phyloP scores from a whole-genome alignment of 2,113 vertebrate species.

The Australoheros scitulus region DNA sequence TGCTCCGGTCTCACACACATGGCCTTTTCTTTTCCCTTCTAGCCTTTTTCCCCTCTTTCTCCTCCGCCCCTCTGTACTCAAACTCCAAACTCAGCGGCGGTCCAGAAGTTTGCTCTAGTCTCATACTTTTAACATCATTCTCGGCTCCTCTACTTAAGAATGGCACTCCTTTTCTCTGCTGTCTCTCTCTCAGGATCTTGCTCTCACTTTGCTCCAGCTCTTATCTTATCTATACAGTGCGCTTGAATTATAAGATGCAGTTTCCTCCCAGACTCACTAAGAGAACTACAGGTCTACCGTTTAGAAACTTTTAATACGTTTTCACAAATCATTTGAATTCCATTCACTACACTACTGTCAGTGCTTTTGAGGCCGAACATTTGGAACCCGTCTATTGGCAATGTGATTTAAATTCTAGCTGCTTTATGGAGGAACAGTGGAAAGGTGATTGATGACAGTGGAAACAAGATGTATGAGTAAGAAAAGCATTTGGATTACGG shows the following conservation, averaged over 20 bases:
- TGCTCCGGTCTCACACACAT: conserved; percentile 48
- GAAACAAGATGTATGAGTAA: conserved; percentile 36
- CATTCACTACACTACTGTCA: not conserved
- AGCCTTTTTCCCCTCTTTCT: not conserved
- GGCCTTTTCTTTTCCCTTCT: conserved; percentile 56
- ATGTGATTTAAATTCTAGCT: conserved; percentile 11
- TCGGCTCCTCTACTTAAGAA: conserved; percentile 14
- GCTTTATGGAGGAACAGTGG: not conserved
- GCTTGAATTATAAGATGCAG: conserved; percentile 37
- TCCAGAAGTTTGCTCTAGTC: conserved; percentile 25
- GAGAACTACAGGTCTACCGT: not conserved
- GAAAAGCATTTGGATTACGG: conserved; percentile 26
- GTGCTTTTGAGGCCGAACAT: conserved; percentile 11
- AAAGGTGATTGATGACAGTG: conserved; percentile 43
- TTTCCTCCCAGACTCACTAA: conserved; percentile 19
- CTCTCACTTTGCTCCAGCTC: conserved; percentile 23
- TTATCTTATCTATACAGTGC: conserved; percentile 43
- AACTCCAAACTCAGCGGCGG: conserved; percentile 2
- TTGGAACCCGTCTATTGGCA: not conserved
- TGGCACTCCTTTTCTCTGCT: not conserved
- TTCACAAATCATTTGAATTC: conserved; percentile 38
- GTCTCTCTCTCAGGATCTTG: conserved; percentile 1
- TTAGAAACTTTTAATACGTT: conserved; percentile 15
- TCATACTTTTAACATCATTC: conserved; percentile 22
- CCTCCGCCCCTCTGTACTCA: not conserved